phyloP scores from a whole-genome alignment of 2,797 vertebrate species.

The Pangasius krempfi region DNA sequence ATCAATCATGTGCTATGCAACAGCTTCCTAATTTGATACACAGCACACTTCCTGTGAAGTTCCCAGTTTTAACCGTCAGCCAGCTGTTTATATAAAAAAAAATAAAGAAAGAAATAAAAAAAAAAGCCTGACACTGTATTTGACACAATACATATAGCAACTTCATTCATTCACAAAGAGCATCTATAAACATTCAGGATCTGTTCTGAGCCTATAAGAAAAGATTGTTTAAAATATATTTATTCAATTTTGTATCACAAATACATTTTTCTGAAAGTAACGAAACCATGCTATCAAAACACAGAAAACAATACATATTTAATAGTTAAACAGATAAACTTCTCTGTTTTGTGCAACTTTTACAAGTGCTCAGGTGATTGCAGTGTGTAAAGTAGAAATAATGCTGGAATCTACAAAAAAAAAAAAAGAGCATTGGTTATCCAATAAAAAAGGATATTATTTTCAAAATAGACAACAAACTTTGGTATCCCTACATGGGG shows the following conservation, averaged over 20 bases:
- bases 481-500: neutral
- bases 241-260: slow-evolving; percentile 17
- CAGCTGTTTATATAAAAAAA: neutral
- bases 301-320: neutral
- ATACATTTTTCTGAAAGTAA: neutral
- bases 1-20: no score
- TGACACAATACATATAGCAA: neutral
- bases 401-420: neutral
- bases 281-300: neutral
- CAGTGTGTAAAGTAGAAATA: neutral
- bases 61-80: neutral
- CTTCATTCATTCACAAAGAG: neutral
- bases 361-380: neutral
- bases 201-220: neutral
- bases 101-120: no score
- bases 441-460: neutral
- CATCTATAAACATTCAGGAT: neutral
- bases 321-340: neutral
- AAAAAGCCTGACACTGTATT: neutral
- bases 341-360: neutral
- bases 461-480: neutral
- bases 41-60: neutral
- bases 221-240: neutral
- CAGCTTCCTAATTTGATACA: neutral
- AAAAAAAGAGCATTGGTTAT: neutral